A percentile compares a stretch with the other conserved stretches of the same genome.
phyloP scores from a whole-genome alignment of 2,888 invertebrate genomes.

The Idaea biselata region DNA sequence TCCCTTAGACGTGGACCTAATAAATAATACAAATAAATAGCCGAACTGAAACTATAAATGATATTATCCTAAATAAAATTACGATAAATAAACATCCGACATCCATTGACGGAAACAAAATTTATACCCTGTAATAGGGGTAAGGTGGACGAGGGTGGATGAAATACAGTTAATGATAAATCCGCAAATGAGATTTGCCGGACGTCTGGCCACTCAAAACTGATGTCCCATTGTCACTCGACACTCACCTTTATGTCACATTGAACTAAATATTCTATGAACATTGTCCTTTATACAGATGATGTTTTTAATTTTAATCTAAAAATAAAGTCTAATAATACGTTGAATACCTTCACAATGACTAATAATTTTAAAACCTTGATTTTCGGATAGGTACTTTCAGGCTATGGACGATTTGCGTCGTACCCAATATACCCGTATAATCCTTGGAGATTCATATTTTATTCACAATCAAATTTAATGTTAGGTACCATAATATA shows the following conservation, averaged over 20 bases:
- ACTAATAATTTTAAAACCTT: not conserved
- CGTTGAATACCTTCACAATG: not conserved
- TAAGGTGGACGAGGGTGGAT: constrained; percentile 68
- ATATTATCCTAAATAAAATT: constrained; percentile 46
- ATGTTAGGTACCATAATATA: not conserved
- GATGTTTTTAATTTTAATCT: constrained; percentile 34
- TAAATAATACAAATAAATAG: not conserved
- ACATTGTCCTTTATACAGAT: constrained; percentile 46
- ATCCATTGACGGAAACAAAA: constrained; percentile 72
- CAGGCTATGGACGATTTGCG: too few relatives aligned
- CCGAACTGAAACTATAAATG: constrained; percentile 21
- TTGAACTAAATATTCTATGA: constrained; percentile 57
- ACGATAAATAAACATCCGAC: constrained; percentile 64
- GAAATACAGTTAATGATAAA: constrained; percentile 80
- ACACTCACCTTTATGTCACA: constrained; percentile 74
- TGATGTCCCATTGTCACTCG: constrained; percentile 71
- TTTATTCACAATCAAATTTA: not conserved
- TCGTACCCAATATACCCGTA: too few relatives aligned
- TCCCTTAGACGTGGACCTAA: too few relatives aligned
- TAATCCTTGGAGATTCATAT: not conserved
- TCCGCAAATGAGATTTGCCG: constrained; percentile 80
- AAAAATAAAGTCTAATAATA: not conserved
- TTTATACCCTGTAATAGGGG: constrained; percentile 77
- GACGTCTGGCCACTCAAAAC: constrained; percentile 77
- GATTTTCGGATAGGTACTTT: not conserved